Evolutionary conservation across 1,140 invertebrate genomes (phyloP), one percentile per base, ranked within the genome.

Genomic region (Chelonus insularis): DNA sequence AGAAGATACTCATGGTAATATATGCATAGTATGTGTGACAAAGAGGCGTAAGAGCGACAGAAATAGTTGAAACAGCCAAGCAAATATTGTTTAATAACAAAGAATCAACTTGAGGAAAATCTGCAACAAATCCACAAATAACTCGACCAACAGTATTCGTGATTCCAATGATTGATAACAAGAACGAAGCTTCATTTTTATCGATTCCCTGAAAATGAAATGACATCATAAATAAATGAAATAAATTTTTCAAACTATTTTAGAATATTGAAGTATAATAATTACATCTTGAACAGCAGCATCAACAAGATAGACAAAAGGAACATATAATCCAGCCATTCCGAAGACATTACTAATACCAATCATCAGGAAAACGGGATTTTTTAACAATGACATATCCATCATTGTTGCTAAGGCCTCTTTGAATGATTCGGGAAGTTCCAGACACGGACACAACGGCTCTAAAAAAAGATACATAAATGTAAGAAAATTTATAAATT

Each of bases 321-420:
- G 96, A 41, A 97, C 91, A 78, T 97, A 97, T 43, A 97, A 87
- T 37, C 95, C 96, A 47, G 95, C 89, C 90, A 93, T 92, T 63
- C 94, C 95, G 74, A 97, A 94, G 0, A 98, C 84, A 78, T 98
- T 99, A 59, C 94, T 96, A 9, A 98, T 85, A 57, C 94, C 95
- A 66, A 98, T 94, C 5, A 96, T 80, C 78, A 97, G 87, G 78
- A 98, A 97, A 21, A 95, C 89, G 1, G 94, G 93, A 82, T 97
- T 89, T 62, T 89, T 92, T 23, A 99, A 82, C 23, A 99, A 82
- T 39, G 90, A 91, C 67, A 97, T 84, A 79, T 99, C 96, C 84
- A 98, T 84, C 93, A 98, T 97, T 52, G 96, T 92, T n/a, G 85
- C 83, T 34, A 95, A 81, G 9, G 91, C 91, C 23, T 88, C 86